A percentile compares a stretch with the other conserved stretches of the same genome.
These are phyloP conservation scores for Lepilemur septentrionalis DNA, from an alignment of 2,797 vertebrate genomes.

Conservation along the genomic window DNA sequence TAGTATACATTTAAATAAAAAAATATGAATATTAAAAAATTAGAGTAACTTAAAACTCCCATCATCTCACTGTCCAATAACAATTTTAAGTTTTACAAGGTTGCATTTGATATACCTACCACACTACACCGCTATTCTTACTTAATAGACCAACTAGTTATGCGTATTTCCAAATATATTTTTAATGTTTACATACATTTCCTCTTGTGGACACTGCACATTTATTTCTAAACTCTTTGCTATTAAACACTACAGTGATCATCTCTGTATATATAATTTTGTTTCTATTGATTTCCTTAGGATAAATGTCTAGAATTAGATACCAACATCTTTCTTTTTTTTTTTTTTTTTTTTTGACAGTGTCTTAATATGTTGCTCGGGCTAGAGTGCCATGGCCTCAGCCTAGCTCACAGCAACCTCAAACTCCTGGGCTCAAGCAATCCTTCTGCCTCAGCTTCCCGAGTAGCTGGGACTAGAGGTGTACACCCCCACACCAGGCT, in stretches of 20 bases:
- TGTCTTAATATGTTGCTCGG: too few species aligned
- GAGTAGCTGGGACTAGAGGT: too few species aligned
- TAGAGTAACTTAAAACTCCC: not conserved
- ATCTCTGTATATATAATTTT: not conserved
- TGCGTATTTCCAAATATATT: constrained; percentile 8
- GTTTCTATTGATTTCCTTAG: not conserved
- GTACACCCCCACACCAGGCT: too few species aligned
- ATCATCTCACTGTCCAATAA: not conserved
- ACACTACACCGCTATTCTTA: not conserved
- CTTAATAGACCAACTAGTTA: not conserved
- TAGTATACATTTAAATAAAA: constrained; percentile 68
- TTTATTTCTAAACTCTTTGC: not conserved
- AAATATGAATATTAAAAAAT: not conserved
- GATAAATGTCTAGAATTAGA: not conserved
- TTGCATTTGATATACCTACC: not conserved
- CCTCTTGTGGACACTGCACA: not conserved
- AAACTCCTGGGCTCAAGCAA: too few species aligned
- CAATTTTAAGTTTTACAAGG: constrained; percentile 9
- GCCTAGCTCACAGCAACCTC: too few species aligned
- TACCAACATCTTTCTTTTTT: not conserved
- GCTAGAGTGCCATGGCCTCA: too few species aligned
- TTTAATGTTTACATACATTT: not conserved
- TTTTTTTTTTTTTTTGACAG: too few species aligned
- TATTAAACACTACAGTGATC: not conserved
- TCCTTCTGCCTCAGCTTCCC: too few species aligned